Conservation (phyloP, 1,140 invertebrate species). For the Brachionus paranguensis region DNA sequence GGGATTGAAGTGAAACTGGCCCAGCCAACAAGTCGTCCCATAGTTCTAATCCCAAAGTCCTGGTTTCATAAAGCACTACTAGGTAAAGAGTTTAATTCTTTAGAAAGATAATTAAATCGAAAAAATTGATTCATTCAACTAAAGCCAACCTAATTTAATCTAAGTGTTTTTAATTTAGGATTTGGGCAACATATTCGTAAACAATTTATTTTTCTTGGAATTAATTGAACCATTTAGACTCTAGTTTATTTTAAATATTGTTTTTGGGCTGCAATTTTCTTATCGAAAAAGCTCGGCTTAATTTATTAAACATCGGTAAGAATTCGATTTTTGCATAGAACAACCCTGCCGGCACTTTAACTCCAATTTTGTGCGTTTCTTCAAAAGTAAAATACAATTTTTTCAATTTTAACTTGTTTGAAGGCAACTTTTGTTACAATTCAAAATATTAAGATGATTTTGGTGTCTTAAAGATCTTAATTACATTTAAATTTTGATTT, state of each 20-base stretch:
- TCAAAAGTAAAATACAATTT: not conserved
- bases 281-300: not conserved
- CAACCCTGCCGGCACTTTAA: not conserved
- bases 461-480: not conserved
- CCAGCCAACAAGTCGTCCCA: not conserved
- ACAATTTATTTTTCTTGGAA: not conserved
- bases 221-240: not conserved
- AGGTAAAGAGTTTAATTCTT: not conserved
- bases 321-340: not conserved
- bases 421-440: not conserved
- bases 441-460: not conserved
- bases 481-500: not conserved
- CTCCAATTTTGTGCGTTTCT: not conserved
- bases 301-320: not conserved
- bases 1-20: not conserved
- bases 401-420: not conserved
- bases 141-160: not conserved
- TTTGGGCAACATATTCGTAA: not conserved
- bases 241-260: not conserved
- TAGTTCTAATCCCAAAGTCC: too few relatives aligned
- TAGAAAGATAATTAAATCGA: not conserved
- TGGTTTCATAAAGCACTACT: too few relatives aligned
- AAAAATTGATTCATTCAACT: not conserved
- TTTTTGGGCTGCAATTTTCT: not conserved
- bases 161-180: not conserved